Conservation (phyloP, 2,888 invertebrate genomes). For the Andrena fulva region DNA sequence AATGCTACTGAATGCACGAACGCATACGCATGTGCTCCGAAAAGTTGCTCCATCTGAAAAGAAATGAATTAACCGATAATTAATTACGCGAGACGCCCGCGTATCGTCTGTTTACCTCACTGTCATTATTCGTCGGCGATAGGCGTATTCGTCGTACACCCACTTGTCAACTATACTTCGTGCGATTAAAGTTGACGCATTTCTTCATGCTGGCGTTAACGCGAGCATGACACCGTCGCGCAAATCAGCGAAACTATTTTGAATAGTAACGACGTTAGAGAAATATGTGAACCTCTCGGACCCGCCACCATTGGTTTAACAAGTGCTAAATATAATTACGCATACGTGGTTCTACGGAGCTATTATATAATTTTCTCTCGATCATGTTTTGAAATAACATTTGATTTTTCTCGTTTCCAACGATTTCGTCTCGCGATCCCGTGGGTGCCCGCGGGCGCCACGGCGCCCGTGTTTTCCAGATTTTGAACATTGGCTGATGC, state of each 20-base stretch:
- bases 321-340: not conserved
- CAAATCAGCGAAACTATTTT: not conserved
- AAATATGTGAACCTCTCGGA: not conserved
- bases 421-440: slow-evolving; percentile 33
- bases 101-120: slow-evolving; percentile 20
- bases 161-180: slow-evolving; percentile 48
- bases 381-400: slow-evolving; percentile 6
- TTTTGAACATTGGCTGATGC: slow-evolving; percentile 17
- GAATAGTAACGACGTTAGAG: not conserved
- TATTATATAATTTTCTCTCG: not conserved
- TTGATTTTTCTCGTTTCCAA: slow-evolving; percentile 14
- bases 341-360: not conserved
- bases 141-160: slow-evolving; percentile 59
- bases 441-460: slow-evolving; percentile 16
- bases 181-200: slow-evolving; percentile 51
- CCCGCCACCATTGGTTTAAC: no score
- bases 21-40: not conserved
- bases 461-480: slow-evolving; percentile 21
- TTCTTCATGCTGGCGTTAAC: slow-evolving; percentile 40
- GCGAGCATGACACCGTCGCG: not conserved
- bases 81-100: slow-evolving; percentile 22
- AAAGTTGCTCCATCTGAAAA: slow-evolving; percentile 49
- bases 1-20: slow-evolving; percentile 6
- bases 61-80: slow-evolving; percentile 21
- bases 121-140: slow-evolving; percentile 41